A percentile compares a stretch with the other conserved stretches of the same genome.
Conservation (phyloP, 2,888 invertebrate genomes). For the Zygothrica quintamaculata region DNA sequence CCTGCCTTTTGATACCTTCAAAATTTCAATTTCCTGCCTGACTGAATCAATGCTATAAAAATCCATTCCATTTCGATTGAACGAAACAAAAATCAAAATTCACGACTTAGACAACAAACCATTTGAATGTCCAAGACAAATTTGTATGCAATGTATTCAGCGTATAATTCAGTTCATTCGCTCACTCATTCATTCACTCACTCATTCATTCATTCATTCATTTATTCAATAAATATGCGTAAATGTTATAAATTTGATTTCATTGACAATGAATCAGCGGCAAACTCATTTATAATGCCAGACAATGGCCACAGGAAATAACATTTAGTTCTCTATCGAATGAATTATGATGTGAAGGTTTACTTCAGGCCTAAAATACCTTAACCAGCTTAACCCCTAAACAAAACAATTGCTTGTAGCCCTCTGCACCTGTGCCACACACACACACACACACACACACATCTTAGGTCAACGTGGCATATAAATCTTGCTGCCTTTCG, state of each 20-base stretch:
- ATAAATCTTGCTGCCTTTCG: constrained; percentile 62
- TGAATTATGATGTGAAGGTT: constrained; percentile 67
- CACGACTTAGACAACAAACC: too few species aligned
- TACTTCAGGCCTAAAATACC: too few species aligned
- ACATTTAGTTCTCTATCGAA: constrained; percentile 57
- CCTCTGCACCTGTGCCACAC: constrained; percentile 18
- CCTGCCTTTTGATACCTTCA: constrained; percentile 30
- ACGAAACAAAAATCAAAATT: too few species aligned
- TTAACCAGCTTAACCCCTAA: too few species aligned
- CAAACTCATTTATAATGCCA: constrained; percentile 53
- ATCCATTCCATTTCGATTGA: too few species aligned
- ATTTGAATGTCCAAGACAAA: too few species aligned
- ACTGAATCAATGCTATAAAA: constrained; percentile 46
- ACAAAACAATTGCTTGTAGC: too few species aligned
- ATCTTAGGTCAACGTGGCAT: constrained; percentile 34
- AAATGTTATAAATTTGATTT: constrained; percentile 74
- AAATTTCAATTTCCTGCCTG: constrained; percentile 76
- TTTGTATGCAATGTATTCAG: too few species aligned
- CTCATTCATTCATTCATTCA: too few species aligned
- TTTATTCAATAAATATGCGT: constrained; percentile 72
- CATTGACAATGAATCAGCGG: constrained; percentile 68
- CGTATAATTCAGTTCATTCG: too few species aligned
- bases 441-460: too few species aligned
- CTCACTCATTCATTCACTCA: too few species aligned
- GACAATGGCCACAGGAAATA: constrained; percentile 70